A percentile compares a stretch with the other conserved stretches of the same genome.
These are phyloP conservation scores for Spisula subtruncata DNA, from an alignment of 2,888 invertebrate genomes.

Conservation along the genomic window DNA sequence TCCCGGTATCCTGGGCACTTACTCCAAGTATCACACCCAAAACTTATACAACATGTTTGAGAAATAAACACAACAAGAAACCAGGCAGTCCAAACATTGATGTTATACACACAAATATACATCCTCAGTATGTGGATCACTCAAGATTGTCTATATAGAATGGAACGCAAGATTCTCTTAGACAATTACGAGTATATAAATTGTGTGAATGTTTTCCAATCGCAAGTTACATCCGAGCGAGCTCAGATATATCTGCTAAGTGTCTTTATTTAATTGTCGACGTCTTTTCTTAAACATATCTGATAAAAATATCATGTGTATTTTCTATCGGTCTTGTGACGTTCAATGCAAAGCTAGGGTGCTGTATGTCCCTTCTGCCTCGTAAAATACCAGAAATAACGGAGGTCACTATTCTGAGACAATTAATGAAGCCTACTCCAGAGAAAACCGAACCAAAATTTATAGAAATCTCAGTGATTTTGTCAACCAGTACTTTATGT, in stretches of 20 bases:
- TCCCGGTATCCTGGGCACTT: not conserved
- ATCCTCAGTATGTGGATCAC: not conserved
- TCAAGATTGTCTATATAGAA: not conserved
- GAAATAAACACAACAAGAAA: not conserved
- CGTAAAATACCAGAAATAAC: not conserved
- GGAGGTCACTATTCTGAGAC: not conserved
- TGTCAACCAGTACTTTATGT: not conserved
- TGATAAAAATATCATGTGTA: not conserved
- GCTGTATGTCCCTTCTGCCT: not conserved
- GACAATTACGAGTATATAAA: not conserved
- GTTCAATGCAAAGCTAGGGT: not conserved
- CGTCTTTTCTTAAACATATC: constrained; percentile 1
- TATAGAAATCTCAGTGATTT: not conserved
- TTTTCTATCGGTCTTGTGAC: not conserved
- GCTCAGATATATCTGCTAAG: not conserved
- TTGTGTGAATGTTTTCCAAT: constrained; percentile 18
- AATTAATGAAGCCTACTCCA: not conserved
- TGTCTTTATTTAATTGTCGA: not conserved
- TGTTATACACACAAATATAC: not conserved
- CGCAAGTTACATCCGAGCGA: not conserved
- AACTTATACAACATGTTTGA: not conserved
- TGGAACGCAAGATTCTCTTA: not conserved
- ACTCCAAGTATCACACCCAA: not conserved
- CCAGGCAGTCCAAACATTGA: not conserved
- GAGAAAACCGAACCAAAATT: not conserved